These are phyloP conservation scores for Brienomyrus longianalis DNA, from an alignment of 2,113 vertebrate species.

Conservation along the genomic window DNA sequence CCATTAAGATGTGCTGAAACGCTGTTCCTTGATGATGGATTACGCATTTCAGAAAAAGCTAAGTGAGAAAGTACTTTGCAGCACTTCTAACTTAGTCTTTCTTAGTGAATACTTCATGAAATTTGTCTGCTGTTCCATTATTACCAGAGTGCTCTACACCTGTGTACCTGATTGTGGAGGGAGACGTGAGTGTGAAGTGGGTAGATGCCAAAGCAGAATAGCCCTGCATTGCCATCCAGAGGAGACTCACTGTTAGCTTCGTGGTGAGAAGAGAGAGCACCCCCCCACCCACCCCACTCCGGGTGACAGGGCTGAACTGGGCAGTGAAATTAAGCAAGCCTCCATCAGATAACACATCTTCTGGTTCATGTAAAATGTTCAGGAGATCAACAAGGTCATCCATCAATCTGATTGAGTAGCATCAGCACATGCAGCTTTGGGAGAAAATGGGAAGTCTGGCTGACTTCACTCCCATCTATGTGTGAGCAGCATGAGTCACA, in stretches of 20 bases:
- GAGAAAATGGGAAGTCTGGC: background rate
- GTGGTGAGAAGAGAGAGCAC: slow-evolving; percentile 37
- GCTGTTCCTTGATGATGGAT: slow-evolving; percentile 11
- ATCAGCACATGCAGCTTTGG: slow-evolving; percentile 45
- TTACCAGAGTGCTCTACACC: background rate
- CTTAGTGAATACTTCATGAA: background rate
- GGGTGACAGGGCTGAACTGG: slow-evolving; percentile 39
- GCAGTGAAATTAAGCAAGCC: slow-evolving; percentile 61
- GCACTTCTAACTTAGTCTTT: background rate
- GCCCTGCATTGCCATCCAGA: background rate
- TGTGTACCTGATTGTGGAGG: background rate
- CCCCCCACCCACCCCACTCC: background rate
- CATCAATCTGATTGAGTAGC: slow-evolving; percentile 53
- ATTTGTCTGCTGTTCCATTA: background rate
- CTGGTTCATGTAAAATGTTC: slow-evolving; percentile 61
- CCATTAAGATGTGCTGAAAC: slow-evolving; percentile 24
- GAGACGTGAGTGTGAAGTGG: background rate
- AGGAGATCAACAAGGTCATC: slow-evolving; percentile 45
- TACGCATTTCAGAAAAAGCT: background rate
- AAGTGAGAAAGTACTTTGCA: too few species aligned
- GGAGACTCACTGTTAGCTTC: slow-evolving; percentile 8
- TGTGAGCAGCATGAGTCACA: slow-evolving; percentile 20
- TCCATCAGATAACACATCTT: slow-evolving; percentile 65
- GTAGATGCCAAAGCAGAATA: background rate
- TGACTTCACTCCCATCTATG: background rate